Evolutionary conservation across 2,113 vertebrate genomes (phyloP).

Genomic region (Pionites leucogaster): DNA sequence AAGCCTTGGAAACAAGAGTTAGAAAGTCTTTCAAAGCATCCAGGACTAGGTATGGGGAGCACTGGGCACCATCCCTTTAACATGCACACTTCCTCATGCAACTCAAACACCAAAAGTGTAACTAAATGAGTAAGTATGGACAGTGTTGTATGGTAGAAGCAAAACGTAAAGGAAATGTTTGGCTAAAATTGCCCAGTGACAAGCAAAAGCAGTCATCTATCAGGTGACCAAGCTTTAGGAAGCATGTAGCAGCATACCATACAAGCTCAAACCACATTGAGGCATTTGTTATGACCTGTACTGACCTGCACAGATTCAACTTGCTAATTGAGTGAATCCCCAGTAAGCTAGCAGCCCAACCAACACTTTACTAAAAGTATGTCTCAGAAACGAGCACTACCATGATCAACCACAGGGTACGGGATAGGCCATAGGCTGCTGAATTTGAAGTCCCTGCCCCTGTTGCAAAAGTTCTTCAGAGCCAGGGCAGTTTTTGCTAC

Average conservation of each 20-base stretch:
- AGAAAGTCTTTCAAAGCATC: background rate
- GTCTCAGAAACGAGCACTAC: background rate
- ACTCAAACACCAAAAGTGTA: background rate
- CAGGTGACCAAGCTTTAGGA: background rate
- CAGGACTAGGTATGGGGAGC: background rate
- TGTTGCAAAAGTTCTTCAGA: background rate
- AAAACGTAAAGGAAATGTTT: background rate
- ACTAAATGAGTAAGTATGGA: background rate
- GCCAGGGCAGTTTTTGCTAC: background rate
- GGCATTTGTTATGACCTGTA: background rate
- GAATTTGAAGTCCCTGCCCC: background rate
- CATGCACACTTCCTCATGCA: rapidly evolving
- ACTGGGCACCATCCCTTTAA: background rate
- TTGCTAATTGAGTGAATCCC: background rate
- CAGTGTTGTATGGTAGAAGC: background rate
- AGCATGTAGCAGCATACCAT: background rate
- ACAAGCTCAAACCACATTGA: background rate
- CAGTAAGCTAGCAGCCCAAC: background rate
- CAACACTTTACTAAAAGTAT: background rate
- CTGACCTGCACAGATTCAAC: background rate
- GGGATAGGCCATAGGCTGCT: background rate
- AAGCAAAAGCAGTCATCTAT: background rate
- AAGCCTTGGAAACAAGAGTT: background rate
- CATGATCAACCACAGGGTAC: background rate
- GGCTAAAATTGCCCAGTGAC: background rate